Evolutionary conservation across 2,113 vertebrate genomes (phyloP).

Genomic region (Oreochromis tanganicae): DNA sequence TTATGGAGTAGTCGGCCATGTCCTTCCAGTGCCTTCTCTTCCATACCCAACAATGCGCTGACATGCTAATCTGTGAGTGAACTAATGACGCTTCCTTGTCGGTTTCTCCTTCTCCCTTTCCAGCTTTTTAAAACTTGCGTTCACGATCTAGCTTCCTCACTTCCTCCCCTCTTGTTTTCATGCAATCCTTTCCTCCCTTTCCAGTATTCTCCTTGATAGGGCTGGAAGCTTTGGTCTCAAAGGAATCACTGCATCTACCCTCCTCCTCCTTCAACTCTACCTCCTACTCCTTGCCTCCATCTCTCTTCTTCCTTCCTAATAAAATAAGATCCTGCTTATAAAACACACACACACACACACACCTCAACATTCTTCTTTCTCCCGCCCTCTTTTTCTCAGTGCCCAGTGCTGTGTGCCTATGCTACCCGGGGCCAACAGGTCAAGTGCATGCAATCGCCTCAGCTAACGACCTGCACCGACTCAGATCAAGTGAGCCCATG

Average conservation of each 20-base stretch:
- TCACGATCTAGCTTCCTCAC: neutral
- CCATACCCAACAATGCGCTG: neutral
- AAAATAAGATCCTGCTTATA: neutral
- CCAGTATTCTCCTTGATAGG: slow-evolving; percentile 37
- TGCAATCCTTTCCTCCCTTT: slow-evolving; percentile 4
- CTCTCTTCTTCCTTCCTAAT: neutral
- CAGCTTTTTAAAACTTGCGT: neutral
- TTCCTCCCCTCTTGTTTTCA: slow-evolving; percentile 10
- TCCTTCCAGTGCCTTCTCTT: slow-evolving; percentile 27
- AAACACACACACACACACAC: neutral
- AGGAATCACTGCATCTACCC: slow-evolving; percentile 27
- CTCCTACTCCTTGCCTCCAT: slow-evolving; percentile 8
- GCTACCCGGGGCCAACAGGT: slow-evolving; percentile 39
- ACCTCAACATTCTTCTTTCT: neutral
- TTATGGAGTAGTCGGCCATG: neutral
- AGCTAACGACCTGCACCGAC: slow-evolving; percentile 46
- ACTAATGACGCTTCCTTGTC: neutral
- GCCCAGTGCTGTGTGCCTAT: slow-evolving; percentile 24
- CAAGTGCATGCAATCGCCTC: slow-evolving; percentile 59
- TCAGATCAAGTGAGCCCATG: slow-evolving; percentile 53
- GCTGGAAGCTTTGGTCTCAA: slow-evolving; percentile 23
- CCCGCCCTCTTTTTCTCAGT: neutral
- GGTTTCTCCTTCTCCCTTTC: neutral
- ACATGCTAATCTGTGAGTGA: neutral
- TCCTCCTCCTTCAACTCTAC: slow-evolving; percentile 15